Conservation (phyloP, 2,888 invertebrate genomes). For the Catocala nupta region DNA sequence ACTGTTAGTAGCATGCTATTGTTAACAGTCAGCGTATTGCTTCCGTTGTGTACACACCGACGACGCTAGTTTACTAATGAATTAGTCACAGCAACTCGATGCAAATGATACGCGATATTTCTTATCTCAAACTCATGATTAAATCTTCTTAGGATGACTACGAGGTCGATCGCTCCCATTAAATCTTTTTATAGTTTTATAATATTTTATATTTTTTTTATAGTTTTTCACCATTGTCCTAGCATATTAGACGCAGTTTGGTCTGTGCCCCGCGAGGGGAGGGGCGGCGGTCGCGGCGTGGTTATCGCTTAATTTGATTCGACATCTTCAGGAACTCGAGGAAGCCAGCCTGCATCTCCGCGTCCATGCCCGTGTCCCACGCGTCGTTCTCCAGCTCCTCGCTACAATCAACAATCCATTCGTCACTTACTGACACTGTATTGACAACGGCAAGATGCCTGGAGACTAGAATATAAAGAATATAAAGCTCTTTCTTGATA, state of each 20-base stretch:
- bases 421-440: background rate
- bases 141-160: constrained; percentile 47
- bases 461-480: too few species aligned
- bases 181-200: constrained; percentile 79
- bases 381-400: constrained; percentile 83
- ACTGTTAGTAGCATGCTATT: constrained; percentile 42
- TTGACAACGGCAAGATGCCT: too few species aligned
- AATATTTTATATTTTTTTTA: constrained; percentile 76
- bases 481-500: too few species aligned
- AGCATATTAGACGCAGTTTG: constrained; percentile 66
- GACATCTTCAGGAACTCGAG: constrained; percentile 85
- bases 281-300: constrained; percentile 53
- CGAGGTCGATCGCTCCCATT: constrained; percentile 59
- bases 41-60: constrained; percentile 23
- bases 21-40: constrained; percentile 43
- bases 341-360: constrained; percentile 84
- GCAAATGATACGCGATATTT: constrained; percentile 38
- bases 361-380: constrained; percentile 86
- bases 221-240: constrained; percentile 70
- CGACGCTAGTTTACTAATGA: constrained; percentile 14
- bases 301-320: constrained; percentile 86
- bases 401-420: constrained; percentile 54
- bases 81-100: constrained; percentile 29
- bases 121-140: constrained; percentile 48
- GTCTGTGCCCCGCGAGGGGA: constrained; percentile 68